Conservation (phyloP, 2,113 vertebrate genomes). For the Tauraco erythrolophus region DNA sequence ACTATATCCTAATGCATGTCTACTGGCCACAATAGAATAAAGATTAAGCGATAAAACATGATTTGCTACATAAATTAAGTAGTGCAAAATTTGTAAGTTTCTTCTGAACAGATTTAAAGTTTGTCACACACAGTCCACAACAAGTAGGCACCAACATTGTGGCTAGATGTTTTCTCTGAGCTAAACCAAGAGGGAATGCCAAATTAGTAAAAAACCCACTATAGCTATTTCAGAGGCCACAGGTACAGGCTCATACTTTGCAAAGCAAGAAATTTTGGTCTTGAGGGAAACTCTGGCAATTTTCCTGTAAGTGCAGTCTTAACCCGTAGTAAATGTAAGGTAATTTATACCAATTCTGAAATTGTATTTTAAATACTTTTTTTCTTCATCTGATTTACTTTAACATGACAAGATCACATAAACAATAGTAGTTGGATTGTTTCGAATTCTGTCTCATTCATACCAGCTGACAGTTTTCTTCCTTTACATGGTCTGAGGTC, state of each 20-base stretch:
- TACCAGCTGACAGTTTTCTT: background rate
- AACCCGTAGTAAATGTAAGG: background rate
- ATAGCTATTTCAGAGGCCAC: background rate
- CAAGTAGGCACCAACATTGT: background rate
- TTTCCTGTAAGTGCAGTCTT: background rate
- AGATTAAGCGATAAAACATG: background rate
- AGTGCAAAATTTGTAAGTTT: background rate
- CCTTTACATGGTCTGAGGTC: background rate
- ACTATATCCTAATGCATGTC: background rate
- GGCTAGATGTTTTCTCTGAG: background rate
- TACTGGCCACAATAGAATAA: background rate
- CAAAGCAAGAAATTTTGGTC: background rate
- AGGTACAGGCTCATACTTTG: background rate
- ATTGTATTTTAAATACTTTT: background rate
- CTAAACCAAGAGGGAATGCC: background rate
- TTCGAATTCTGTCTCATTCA: background rate
- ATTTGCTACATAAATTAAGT: background rate
- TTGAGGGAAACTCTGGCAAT: background rate
- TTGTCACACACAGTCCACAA: background rate
- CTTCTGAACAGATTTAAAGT: background rate
- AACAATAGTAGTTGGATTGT: background rate
- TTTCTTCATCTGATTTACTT: background rate
- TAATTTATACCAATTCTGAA: background rate
- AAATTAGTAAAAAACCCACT: background rate
- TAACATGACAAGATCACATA: background rate